Evolutionary conservation across 2,113 vertebrate genomes (phyloP), one percentile per base, ranked within the genome.

Genomic region (Archocentrus centrarchus): DNA sequence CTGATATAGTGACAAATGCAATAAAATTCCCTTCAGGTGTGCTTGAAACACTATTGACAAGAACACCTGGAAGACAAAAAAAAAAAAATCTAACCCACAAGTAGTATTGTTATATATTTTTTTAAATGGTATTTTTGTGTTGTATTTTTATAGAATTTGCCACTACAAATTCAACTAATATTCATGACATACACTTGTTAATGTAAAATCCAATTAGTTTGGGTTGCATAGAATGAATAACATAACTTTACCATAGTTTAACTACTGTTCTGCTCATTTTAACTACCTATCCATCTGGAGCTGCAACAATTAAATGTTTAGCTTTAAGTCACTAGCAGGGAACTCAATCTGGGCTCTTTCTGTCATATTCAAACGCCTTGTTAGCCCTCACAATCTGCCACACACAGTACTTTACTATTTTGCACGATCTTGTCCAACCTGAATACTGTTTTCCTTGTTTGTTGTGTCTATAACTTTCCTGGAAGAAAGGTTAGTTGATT

Each of bases 271-370:
- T 22, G 18, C 18, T 37, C 9, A 59, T 55, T 58, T 81, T 50
- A 58, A 55, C 50, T 60, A 4, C n/a, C n/a, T 59, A 17, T 57
- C 58, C 60, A 79, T 80, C 79, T 88, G 59, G 59, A 35, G 79
- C 18, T 41, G 27, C 37, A 59, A 77, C 61, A 37, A 50, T 61
- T 24, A 22, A 82, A 75, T 59, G 70, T 83, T 68, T 73, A 82
- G 62, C 44, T 80, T 63, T 22, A 59, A 85, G 81, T 86, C 58
- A 83, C 39, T 84, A 91, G 81, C 87, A 89, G 82, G 60, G 32
- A 84, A 68, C 35, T 78, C 85, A 82, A 37, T 85, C 88, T 89
- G 89, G 82, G 57, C 77, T 77, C 27, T 2, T 58, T 79, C 80
- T 84, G 84, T 85, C 80, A 64, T n/a, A 4, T 80, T 83, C 41